Percentiles rank a stretch among this genome's conserved stretches.
Conservation (phyloP, 2,113 vertebrate genomes). For the Plecotus auritus region DNA sequence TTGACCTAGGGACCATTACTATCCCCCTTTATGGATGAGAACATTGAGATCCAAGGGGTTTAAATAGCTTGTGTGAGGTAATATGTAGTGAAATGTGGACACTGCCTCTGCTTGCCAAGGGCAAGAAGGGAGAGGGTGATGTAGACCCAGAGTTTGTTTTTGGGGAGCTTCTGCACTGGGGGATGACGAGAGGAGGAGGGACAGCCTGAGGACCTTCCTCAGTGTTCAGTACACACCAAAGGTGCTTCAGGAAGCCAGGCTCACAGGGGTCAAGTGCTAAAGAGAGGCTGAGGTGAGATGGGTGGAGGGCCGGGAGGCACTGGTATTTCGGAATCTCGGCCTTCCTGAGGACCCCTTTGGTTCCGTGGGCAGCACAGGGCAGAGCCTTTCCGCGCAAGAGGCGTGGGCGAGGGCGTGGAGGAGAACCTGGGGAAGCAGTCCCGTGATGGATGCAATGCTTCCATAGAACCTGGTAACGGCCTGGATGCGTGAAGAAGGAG, state of each 20-base stretch:
- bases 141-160: not conserved
- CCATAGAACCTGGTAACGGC: not conserved
- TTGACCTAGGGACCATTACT: not conserved
- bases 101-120: not conserved
- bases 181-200: not conserved
- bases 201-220: not conserved
- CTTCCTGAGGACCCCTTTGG: not conserved
- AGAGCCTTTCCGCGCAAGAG: not conserved
- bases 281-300: not conserved
- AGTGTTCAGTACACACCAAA: no score
- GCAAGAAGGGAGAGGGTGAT: not conserved
- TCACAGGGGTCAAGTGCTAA: not conserved
- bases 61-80: not conserved
- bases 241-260: not conserved
- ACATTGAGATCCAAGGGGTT: not conserved
- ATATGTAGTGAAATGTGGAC: fast-evolving
- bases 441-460: no score
- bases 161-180: not conserved
- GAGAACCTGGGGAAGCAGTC: no score
- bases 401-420: not conserved
- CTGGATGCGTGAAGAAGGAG: no score
- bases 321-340: not conserved
- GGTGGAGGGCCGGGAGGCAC: not conserved
- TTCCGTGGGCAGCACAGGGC: fast-evolving
- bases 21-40: not conserved